These are phyloP conservation scores for Rhimphoctona megacephalus DNA, from an alignment of 2,888 invertebrate species.

Conservation along the genomic window DNA sequence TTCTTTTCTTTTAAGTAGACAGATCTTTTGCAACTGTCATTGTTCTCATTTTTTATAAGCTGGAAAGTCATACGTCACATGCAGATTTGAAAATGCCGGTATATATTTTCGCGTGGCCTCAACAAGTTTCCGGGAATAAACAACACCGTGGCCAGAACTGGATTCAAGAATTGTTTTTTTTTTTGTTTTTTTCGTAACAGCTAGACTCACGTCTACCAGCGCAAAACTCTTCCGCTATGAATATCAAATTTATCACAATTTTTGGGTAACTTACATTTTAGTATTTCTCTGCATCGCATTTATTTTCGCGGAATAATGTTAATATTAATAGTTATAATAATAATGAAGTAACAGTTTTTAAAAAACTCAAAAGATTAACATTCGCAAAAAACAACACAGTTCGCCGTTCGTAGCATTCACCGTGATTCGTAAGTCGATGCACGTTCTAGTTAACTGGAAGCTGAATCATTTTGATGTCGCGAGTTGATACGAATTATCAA, in stretches of 20 bases:
- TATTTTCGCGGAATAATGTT: conserved; percentile 50
- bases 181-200: not conserved
- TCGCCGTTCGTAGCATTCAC: conserved; percentile 38
- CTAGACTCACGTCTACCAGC: conserved; percentile 14
- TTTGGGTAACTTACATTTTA: conserved; percentile 46
- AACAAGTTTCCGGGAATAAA: conserved; percentile 50
- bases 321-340: conserved; percentile 31
- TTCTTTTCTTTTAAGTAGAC: not conserved
- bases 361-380: conserved; percentile 24
- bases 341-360: not conserved
- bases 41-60: conserved; percentile 13
- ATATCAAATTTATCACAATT: conserved; percentile 55
- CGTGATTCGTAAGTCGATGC: conserved; percentile 13
- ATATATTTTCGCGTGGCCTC: conserved; percentile 23
- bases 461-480: conserved; percentile 4
- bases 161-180: conserved; percentile 44
- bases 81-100: conserved; percentile 35
- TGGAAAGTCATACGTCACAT: conserved; percentile 38
- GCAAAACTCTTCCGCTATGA: conserved; percentile 43
- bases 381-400: not conserved
- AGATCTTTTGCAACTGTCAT: conserved; percentile 14
- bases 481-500: not conserved
- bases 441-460: conserved; percentile 33
- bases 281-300: conserved; percentile 49
- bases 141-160: conserved; percentile 42